Conservation (phyloP, 2,113 vertebrate species). For the Ranitomeya variabilis region DNA sequence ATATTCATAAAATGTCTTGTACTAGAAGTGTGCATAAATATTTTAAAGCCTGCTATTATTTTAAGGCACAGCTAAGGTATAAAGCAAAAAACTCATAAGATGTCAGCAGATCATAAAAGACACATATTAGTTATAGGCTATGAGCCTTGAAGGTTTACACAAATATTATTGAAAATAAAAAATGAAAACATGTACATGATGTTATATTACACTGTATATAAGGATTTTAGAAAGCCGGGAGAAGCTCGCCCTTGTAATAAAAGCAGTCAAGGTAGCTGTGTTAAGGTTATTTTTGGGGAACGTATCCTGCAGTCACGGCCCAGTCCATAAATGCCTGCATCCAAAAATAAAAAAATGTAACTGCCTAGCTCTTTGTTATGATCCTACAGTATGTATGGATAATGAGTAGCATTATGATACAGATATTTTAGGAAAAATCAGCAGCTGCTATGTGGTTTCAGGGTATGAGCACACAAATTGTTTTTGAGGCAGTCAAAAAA, state of each 20-base stretch:
- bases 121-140: background rate
- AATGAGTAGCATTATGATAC: too few species aligned
- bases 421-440: background rate
- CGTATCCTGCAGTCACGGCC: background rate
- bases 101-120: background rate
- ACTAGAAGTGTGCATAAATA: slow-evolving; percentile 4
- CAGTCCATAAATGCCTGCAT: too few species aligned
- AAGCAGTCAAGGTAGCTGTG: background rate
- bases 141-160: background rate
- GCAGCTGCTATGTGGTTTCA: background rate
- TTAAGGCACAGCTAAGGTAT: slow-evolving; percentile 12
- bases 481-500: too few species aligned
- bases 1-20: slow-evolving; percentile 28
- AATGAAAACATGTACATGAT: background rate
- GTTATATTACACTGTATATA: background rate
- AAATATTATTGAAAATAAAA: background rate
- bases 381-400: too few species aligned
- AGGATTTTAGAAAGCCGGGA: background rate
- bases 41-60: slow-evolving; percentile 17
- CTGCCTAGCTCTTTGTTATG: background rate
- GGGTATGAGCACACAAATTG: too few species aligned
- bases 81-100: background rate
- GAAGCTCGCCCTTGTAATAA: too few species aligned
- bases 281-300: background rate
- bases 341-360: background rate